Base-by-base conservation (phyloP, 2,888 invertebrate genomes). In the Oithona nana region DNA sequence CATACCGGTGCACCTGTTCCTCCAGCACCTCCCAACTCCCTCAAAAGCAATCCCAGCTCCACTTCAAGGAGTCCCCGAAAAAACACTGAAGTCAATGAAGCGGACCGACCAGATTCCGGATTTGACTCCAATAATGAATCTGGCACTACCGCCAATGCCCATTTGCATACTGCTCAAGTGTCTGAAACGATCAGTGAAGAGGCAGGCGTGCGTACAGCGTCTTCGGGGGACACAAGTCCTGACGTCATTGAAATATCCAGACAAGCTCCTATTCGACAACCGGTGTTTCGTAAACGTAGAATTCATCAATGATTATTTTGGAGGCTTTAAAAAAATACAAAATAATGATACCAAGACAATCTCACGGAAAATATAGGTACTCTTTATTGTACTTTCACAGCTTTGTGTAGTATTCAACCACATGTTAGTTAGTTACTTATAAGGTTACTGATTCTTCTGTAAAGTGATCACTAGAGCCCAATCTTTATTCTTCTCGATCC, bases 61-160 rank as follows among this genome's bases (percentile, higher is more conserved):
- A 24, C 26, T 22, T 16, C 20, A 16, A 6, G 22, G 6, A 22
- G 22, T n/a, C n/a, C 39, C 8, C 22, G 59, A 16, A 13, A 50
- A 16, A 24, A 16, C 11, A 57, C 56, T 1, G 31, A 29, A 3
- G 16, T n/a, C 4, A n/a, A 16, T 8, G 61, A 54, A 1, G 28
- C 11, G 26, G 62, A 62, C 11, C 28, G 62, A 6, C 62, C 62
- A 16, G 62, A 62, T 29, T 62, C 62, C 8, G 62, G 62, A 26
- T 62, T 62, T 26, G 62, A 62, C 39, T 62, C 62, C 1, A 62
- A 62, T 29, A 56, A 62, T 31, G 61, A 61, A n/a, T 26, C 31
- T 16, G 28, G 26, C 13, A 11, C 16, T 6, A 11, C 39, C 6
- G 39, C 16, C 6, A 11, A 6, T 16, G 16, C 16, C 8, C 39